Percentiles rank a stretch among this genome's conserved stretches.
Conservation (phyloP, 2,888 invertebrate genomes). For the Limnephilus lunatus region DNA sequence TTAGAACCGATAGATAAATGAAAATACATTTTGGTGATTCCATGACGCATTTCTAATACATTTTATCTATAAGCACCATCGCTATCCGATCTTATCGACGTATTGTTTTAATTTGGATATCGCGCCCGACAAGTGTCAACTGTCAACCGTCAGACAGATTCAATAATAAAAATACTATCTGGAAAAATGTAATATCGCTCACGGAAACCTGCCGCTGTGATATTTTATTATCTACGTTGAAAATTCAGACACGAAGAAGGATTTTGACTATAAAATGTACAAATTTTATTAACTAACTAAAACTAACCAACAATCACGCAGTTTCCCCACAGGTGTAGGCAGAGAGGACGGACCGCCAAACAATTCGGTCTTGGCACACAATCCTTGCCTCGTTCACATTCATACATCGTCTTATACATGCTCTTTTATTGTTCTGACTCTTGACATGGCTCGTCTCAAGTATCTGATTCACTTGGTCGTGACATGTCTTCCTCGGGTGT, state of each 20-base stretch:
- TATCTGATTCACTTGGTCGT: too few species aligned
- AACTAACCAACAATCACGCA: too few species aligned
- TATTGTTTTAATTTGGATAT: background rate
- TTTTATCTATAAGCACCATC: background rate
- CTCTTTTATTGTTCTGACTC: too few species aligned
- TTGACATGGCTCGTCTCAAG: too few species aligned
- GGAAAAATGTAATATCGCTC: background rate
- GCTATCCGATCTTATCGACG: background rate
- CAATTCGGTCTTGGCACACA: too few species aligned
- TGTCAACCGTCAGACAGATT: background rate
- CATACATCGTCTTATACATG: too few species aligned
- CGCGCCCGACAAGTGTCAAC: background rate
- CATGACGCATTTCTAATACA: background rate
- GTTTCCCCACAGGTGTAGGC: too few species aligned
- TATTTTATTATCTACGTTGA: background rate
- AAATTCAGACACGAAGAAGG: background rate
- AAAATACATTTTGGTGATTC: background rate
- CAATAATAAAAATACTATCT: background rate
- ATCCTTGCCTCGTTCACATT: too few species aligned
- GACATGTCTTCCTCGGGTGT: too few species aligned
- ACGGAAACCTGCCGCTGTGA: background rate
- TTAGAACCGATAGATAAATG: background rate
- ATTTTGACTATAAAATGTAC: too few species aligned
- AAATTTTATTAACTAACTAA: too few species aligned
- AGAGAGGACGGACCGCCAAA: too few species aligned